These are phyloP conservation scores for Hippopotamus amphibius DNA, from an alignment of 2,113 vertebrate species.

Conservation along the genomic window DNA sequence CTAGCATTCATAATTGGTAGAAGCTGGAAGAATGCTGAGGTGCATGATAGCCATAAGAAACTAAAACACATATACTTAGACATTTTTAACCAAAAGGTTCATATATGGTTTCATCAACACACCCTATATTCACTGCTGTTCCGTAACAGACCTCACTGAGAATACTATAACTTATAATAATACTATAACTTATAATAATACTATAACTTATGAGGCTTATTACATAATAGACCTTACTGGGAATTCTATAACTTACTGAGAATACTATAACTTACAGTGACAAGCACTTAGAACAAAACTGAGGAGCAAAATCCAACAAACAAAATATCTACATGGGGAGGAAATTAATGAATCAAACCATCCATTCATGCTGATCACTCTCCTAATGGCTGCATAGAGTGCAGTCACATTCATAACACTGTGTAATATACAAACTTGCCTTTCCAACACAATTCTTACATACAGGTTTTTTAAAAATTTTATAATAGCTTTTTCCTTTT, in stretches of 20 bases:
- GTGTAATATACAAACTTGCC: background rate
- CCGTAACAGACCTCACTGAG: background rate
- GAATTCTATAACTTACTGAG: background rate
- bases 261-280: background rate
- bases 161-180: background rate
- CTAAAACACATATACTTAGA: background rate
- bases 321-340: background rate
- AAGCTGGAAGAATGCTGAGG: background rate
- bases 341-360: background rate
- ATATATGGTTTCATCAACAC: background rate
- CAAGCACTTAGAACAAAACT: background rate
- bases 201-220: too few species aligned
- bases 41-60: background rate
- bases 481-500: background rate
- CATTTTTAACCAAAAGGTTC: background rate
- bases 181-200: background rate
- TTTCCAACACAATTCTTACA: background rate
- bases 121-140: background rate
- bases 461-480: background rate
- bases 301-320: accelerated
- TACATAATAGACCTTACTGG: background rate
- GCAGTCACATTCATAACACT: background rate
- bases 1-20: background rate
- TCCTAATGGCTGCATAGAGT: background rate
- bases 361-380: background rate